Conservation (phyloP, 1,140 invertebrate species). For the Lucilia sericata region DNA sequence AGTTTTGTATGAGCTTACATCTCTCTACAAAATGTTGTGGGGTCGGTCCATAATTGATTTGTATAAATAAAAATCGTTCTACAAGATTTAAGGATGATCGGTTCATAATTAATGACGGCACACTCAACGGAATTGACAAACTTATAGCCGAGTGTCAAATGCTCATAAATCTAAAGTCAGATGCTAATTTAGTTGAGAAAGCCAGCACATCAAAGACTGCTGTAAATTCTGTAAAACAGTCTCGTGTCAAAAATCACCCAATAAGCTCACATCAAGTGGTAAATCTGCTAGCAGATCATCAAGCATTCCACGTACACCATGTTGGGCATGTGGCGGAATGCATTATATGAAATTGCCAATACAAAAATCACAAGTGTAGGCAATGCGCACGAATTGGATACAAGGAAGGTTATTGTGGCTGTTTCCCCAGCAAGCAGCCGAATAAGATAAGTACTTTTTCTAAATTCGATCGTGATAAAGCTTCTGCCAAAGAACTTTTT, state of each 20-base stretch:
- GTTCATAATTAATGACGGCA: background rate
- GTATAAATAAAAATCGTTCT: no score
- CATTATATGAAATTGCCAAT: background rate
- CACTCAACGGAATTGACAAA: background rate
- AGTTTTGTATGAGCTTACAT: no score
- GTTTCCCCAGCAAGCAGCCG: background rate
- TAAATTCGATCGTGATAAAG: background rate
- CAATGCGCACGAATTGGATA: background rate
- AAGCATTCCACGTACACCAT: background rate
- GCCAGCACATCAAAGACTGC: background rate
- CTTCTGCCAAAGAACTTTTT: background rate
- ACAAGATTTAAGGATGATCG: no score
- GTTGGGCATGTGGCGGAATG: background rate
- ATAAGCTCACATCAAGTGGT: no score
- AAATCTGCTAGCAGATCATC: background rate
- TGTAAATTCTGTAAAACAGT: background rate
- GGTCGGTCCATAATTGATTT: no score
- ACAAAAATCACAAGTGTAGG: background rate
- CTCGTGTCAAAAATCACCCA: background rate
- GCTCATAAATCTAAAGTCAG: background rate
- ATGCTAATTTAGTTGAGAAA: background rate
- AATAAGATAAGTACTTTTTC: background rate
- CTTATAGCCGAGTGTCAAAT: background rate
- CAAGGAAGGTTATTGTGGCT: constrained; percentile 1
- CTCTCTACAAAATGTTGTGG: no score